Base-by-base conservation (phyloP, 2,797 vertebrate genomes). In the Enteromius treurensis region DNA sequence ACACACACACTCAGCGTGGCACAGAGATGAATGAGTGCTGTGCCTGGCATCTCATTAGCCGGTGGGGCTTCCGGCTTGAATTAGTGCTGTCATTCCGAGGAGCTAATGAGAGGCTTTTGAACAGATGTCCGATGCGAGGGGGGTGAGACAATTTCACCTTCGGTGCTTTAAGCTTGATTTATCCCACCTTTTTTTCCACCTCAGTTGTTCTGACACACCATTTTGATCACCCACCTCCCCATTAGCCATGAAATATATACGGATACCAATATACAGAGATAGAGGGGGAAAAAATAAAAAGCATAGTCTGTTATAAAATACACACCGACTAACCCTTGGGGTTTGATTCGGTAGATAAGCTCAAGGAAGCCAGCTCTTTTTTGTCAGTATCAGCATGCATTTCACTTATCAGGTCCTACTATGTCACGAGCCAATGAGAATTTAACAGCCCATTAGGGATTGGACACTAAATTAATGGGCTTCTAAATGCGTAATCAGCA, bases 11-110 rank as follows among this genome's bases (percentile, higher is more conserved):
- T 71, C 55, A 79, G 45, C 19, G 42, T 79, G 32, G 34, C 68
- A 79, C 79, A 83, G 85, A 90, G 89, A 92, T 87, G 89, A 90
- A 92, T 89, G 83, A 80, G 77, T 82, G 86, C 87, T 89, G 89
- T 92, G 90, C 84, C 83, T 91, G 88, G 84, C 70, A 83, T 91
- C 91, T 90, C 91, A 92, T 92, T 92, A 91, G 89, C 55, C 89
- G 88, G 76, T 62, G 60, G 67, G 88, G 88, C 86, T 92, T 89
- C 23, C 67, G 71, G 74, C 84, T 79, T 70, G 71, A 87, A 90
- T 91, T 89, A 88, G 89, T 88, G 88, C 88, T 85, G 89, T 80
- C 77, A 86, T 89, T 85, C 85, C 84, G 87, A 87, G 87, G 87
- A 84, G 83, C 84, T 93, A 91, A 94, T 92, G 90, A 92, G 88